These are phyloP conservation scores for Anseranas semipalmata DNA, from an alignment of 2,113 vertebrate species.

Conservation along the genomic window DNA sequence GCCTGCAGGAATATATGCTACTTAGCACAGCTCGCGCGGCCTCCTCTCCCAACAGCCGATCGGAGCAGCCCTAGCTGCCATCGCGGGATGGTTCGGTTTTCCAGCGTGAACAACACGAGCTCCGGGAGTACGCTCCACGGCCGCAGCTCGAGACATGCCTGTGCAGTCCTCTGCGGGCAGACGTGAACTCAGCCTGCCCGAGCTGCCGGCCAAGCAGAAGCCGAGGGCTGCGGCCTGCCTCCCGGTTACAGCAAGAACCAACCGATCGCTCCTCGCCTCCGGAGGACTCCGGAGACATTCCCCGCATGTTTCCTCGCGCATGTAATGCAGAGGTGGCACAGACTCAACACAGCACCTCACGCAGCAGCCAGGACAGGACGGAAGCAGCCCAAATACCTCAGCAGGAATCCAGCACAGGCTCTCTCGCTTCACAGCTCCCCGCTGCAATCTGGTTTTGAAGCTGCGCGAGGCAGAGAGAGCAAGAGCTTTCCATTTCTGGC, in stretches of 20 bases:
- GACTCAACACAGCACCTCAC: not conserved
- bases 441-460: not conserved
- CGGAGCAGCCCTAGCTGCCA: not conserved
- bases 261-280: fast-evolving
- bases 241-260: not conserved
- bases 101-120: fast-evolving
- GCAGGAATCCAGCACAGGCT: not conserved
- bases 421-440: not conserved
- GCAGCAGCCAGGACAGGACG: not conserved
- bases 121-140: not conserved
- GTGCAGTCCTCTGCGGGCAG: not conserved
- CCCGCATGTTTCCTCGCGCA: not conserved
- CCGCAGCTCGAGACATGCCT: not conserved
- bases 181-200: not conserved
- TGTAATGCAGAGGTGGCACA: not conserved
- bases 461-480: not conserved
- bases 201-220: not conserved
- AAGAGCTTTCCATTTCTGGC: not conserved
- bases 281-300: not conserved
- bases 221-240: not conserved
- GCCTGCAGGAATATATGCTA: fast-evolving
- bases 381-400: fast-evolving
- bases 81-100: fast-evolving
- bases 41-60: not conserved
- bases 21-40: fast-evolving